Conservation (phyloP, 1,140 invertebrate species). For the Drosophila triauraria region DNA sequence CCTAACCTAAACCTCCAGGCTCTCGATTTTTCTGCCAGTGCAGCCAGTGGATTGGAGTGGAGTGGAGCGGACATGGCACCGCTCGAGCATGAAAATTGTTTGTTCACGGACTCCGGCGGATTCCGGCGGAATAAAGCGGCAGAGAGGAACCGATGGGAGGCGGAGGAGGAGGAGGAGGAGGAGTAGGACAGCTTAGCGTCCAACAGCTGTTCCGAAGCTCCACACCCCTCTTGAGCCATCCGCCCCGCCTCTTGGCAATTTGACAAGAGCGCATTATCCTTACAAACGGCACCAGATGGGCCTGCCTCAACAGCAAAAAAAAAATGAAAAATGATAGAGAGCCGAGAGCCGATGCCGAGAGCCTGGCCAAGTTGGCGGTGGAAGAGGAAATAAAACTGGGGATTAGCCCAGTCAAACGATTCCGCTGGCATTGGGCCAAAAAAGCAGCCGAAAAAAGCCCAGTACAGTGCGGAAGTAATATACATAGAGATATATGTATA, state of each 20-base stretch:
- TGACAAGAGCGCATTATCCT: slow-evolving; percentile 77
- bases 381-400: slow-evolving; percentile 13
- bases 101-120: slow-evolving; percentile 29
- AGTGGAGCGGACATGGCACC: slow-evolving; percentile 29
- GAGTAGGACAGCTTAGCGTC: slow-evolving; percentile 52
- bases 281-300: slow-evolving; percentile 68
- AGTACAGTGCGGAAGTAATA: slow-evolving; percentile 26
- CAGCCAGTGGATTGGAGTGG: background rate
- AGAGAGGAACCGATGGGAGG: slow-evolving; percentile 30
- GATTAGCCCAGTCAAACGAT: slow-evolving; percentile 48
- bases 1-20: too few species aligned
- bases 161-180: slow-evolving; percentile 20
- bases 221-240: background rate
- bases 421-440: slow-evolving; percentile 41
- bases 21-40: slow-evolving; percentile 1
- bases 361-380: slow-evolving; percentile 3
- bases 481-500: slow-evolving; percentile 37
- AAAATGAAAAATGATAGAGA: slow-evolving; percentile 48
- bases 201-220: slow-evolving; percentile 58
- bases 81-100: slow-evolving; percentile 58
- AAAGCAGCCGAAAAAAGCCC: background rate
- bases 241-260: slow-evolving; percentile 64
- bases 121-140: slow-evolving; percentile 18
- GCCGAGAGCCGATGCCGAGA: slow-evolving; percentile 8
- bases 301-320: slow-evolving; percentile 19